Evolutionary conservation across 2,797 vertebrate species (phyloP).

Genomic region (Pempheris klunzingeri): DNA sequence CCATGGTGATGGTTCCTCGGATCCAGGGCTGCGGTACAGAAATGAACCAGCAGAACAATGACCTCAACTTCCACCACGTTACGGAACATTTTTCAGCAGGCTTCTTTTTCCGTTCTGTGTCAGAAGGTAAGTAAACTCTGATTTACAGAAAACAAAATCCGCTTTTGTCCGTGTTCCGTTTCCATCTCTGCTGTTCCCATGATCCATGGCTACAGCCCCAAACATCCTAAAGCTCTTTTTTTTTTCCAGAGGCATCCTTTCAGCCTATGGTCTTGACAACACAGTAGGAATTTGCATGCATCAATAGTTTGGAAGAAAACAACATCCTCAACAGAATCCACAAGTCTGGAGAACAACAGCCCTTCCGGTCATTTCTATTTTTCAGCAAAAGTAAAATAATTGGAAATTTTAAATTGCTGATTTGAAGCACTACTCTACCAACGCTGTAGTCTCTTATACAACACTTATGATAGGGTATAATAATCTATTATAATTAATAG

Average conservation of each 20-base stretch:
- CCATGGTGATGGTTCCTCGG: constrained; percentile 78
- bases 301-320: constrained; percentile 68
- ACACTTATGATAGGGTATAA: constrained; percentile 16
- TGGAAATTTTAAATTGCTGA: constrained; percentile 17
- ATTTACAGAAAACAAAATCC: constrained; percentile 60
- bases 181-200: constrained; percentile 65
- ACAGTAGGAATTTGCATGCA: constrained; percentile 73
- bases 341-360: constrained; percentile 30
- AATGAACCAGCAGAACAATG: constrained; percentile 77
- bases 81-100: constrained; percentile 61
- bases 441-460: not conserved
- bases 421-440: not conserved
- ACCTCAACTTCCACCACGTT: constrained; percentile 67
- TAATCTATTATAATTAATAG: too few species aligned
- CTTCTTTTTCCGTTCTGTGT: constrained; percentile 52
- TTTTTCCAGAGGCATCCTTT: constrained; percentile 70
- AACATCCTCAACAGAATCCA: constrained; percentile 58
- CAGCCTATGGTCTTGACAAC: constrained; percentile 67
- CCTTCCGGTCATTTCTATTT: constrained; percentile 8
- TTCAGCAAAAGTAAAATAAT: not conserved
- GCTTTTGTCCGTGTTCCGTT: constrained; percentile 55
- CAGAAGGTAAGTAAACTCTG: constrained; percentile 67
- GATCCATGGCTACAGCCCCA: constrained; percentile 49
- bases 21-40: constrained; percentile 71
- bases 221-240: constrained; percentile 55